Conservation (phyloP, 2,888 invertebrate species). For the Acronicta leporina region DNA sequence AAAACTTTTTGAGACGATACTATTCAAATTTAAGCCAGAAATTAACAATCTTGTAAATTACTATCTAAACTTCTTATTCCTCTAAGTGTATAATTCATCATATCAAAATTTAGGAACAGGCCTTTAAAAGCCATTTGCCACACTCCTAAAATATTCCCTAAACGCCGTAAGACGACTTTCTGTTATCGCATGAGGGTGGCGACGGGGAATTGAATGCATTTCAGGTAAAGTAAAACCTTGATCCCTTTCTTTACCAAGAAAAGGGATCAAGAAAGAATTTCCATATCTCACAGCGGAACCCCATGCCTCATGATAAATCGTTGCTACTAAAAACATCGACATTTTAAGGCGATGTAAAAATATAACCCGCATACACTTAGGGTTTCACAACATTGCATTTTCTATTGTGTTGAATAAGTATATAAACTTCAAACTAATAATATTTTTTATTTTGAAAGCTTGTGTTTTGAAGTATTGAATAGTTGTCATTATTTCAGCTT, state of each 20-base stretch:
- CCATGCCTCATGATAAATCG: conserved; percentile 53
- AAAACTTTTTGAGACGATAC: neutral
- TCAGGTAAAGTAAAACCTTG: conserved; percentile 63
- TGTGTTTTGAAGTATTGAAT: no score
- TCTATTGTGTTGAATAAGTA: neutral
- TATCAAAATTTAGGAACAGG: conserved; percentile 16
- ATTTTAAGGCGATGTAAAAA: conserved; percentile 45
- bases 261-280: no score
- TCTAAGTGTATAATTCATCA: conserved; percentile 22
- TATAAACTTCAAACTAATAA: conserved; percentile 9
- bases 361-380: conserved; percentile 34
- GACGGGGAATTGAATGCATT: conserved; percentile 44
- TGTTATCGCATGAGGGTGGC: conserved; percentile 55
- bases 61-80: neutral
- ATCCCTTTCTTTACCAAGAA: conserved; percentile 65
- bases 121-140: conserved; percentile 35
- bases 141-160: conserved; percentile 23
- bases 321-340: conserved; percentile 33
- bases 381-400: neutral
- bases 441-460: neutral
- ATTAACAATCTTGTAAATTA: neutral
- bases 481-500: neutral
- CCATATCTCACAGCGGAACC: conserved; percentile 53
- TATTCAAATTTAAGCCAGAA: neutral
- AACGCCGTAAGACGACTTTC: conserved; percentile 36